Percentiles rank a stretch among this genome's conserved stretches.
Evolutionary conservation across 2,113 vertebrate species (phyloP).

Genomic region (Anhinga anhinga): DNA sequence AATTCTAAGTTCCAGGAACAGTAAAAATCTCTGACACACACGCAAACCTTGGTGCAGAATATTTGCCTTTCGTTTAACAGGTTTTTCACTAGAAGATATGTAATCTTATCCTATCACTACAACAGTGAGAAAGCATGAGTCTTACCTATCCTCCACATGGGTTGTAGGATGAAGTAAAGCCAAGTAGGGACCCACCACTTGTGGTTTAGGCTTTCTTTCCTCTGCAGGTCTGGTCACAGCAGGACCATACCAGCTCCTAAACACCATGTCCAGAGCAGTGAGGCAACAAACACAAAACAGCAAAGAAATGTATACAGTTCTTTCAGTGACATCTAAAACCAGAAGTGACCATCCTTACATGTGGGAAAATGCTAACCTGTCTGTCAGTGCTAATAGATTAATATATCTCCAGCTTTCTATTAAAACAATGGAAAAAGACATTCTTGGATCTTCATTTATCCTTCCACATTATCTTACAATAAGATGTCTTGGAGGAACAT

Average conservation of each 20-base stretch:
- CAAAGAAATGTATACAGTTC: not conserved
- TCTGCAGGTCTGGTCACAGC: not conserved
- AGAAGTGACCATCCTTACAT: not conserved
- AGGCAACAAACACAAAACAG: not conserved
- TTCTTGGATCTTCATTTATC: not conserved
- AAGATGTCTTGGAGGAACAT: not conserved
- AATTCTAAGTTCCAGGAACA: not conserved
- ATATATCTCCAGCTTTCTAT: not conserved
- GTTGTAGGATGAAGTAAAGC: not conserved
- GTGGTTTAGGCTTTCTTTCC: not conserved
- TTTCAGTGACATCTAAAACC: not conserved
- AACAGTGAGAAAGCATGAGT: not conserved
- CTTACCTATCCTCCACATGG: not conserved
- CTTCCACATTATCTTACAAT: not conserved
- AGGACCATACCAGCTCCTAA: not conserved
- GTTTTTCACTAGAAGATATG: not conserved
- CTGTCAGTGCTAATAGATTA: not conserved
- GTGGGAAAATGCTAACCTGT: not conserved
- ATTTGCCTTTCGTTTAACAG: not conserved
- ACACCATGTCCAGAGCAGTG: not conserved
- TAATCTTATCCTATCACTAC: not conserved
- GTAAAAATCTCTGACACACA: not conserved
- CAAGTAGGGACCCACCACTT: accelerated
- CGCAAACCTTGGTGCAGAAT: not conserved
- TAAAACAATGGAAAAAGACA: not conserved